A percentile compares a stretch with the other conserved stretches of the same genome.
phyloP scores from a whole-genome alignment of 1,140 invertebrate genomes.

The Agrypnia vestita region DNA sequence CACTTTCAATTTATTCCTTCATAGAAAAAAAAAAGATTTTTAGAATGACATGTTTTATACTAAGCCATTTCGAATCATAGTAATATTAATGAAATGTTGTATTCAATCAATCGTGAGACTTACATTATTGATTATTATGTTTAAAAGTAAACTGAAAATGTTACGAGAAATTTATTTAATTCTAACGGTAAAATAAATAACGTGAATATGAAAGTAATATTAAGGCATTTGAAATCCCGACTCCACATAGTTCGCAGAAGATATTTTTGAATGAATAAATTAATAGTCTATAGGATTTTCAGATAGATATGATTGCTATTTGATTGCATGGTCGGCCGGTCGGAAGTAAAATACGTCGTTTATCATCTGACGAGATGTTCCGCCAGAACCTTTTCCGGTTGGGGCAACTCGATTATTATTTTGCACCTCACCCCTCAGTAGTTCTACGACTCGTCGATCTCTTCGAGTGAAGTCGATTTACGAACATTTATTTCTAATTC shows the following conservation, averaged over 20 bases:
- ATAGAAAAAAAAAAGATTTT: slow-evolving; percentile 42
- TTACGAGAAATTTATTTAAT: slow-evolving; percentile 46
- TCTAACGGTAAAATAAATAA: neutral
- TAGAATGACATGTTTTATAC: slow-evolving; percentile 58
- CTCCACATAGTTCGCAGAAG: slow-evolving; percentile 55
- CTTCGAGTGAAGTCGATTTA: neutral
- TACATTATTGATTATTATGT: slow-evolving; percentile 53
- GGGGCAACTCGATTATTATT: slow-evolving; percentile 23
- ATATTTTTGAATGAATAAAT: slow-evolving; percentile 57
- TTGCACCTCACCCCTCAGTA: neutral
- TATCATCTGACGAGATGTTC: slow-evolving; percentile 13
- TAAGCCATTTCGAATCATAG: slow-evolving; percentile 51
- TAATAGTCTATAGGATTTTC: slow-evolving; percentile 43
- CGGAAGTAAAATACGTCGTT: slow-evolving; percentile 27
- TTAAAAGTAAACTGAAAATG: slow-evolving; percentile 44
- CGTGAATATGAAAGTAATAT: slow-evolving; percentile 25
- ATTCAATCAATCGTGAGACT: slow-evolving; percentile 61
- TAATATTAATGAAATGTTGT: slow-evolving; percentile 53
- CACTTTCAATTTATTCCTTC: slow-evolving; percentile 56
- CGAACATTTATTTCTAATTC: no score
- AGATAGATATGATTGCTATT: slow-evolving; percentile 31
- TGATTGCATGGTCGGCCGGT: neutral
- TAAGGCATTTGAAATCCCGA: slow-evolving; percentile 44
- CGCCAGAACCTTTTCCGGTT: neutral
- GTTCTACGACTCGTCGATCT: slow-evolving; percentile 7